Evolutionary conservation across 2,888 invertebrate species (phyloP).

Genomic region (Hirtodrosophila cameraria): DNA sequence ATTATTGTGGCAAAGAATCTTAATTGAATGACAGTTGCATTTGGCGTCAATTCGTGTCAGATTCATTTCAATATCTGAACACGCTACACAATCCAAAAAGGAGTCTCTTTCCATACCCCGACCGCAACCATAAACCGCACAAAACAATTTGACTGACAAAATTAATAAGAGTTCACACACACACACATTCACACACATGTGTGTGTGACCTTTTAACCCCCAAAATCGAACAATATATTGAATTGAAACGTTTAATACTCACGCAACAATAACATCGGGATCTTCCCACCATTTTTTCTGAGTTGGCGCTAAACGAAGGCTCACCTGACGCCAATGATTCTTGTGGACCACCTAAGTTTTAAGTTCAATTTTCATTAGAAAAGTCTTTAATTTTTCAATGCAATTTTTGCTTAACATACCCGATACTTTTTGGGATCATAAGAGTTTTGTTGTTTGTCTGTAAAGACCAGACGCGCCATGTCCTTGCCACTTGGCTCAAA

Average conservation of each 20-base stretch:
- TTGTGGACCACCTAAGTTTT: constrained; percentile 62
- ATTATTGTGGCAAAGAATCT: constrained; percentile 43
- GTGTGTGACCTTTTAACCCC: neutral
- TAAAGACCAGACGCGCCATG: constrained; percentile 78
- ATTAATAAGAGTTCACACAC: neutral
- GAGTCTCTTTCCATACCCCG: neutral
- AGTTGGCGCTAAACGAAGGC: constrained; percentile 74
- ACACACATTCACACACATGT: neutral
- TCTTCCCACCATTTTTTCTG: constrained; percentile 83
- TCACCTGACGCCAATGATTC: constrained; percentile 78
- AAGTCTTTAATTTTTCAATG: too few relatives aligned
- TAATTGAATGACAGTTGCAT: constrained; percentile 54
- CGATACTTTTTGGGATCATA: constrained; percentile 63
- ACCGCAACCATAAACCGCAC: constrained; percentile 2
- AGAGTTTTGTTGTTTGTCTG: constrained; percentile 60
- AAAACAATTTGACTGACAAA: neutral
- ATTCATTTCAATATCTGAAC: constrained; percentile 18
- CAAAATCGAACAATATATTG: neutral
- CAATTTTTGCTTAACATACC: constrained; percentile 34
- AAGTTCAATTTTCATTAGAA: neutral
- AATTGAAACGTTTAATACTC: constrained; percentile 65
- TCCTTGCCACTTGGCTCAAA: constrained; percentile 1
- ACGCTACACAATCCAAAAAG: constrained; percentile 2
- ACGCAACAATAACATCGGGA: constrained; percentile 83
- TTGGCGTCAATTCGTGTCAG: constrained; percentile 43